These are phyloP conservation scores for Blastomussa wellsi DNA, from an alignment of 92 coral and sea anemone genomes.

Conservation along the genomic window DNA sequence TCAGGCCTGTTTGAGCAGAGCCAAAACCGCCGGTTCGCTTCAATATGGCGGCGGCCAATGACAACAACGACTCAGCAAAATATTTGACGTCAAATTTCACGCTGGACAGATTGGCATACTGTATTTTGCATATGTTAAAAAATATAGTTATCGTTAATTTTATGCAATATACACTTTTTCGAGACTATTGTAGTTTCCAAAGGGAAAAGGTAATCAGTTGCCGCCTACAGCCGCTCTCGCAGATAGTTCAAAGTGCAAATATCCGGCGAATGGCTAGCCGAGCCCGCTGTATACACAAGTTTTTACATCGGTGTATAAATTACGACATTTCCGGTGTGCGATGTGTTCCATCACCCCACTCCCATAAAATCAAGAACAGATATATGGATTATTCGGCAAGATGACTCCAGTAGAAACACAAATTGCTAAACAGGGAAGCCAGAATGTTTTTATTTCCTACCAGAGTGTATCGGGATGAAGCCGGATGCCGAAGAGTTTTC, in stretches of 20 bases:
- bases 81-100: slow-evolving; percentile 38
- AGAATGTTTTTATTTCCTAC: slow-evolving; percentile 8
- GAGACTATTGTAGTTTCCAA: background rate
- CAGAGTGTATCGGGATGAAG: slow-evolving; percentile 30
- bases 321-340: slow-evolving; percentile 29
- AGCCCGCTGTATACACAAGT: slow-evolving; percentile 1
- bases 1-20: background rate
- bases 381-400: background rate
- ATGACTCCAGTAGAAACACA: slow-evolving; percentile 11
- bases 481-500: slow-evolving; percentile 30
- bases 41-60: slow-evolving; percentile 37
- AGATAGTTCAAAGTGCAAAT: background rate
- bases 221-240: background rate
- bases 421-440: background rate
- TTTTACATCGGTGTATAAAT: background rate
- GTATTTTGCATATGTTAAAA: slow-evolving; percentile 22
- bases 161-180: background rate
- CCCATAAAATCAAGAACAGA: background rate
- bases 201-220: background rate
- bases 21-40: background rate
- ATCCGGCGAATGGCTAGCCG: background rate
- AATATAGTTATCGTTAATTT: background rate
- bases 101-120: slow-evolving; percentile 10
- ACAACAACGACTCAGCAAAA: background rate
- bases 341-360: background rate